Evolutionary conservation across 2,797 vertebrate genomes (phyloP), one percentile per base, ranked within the genome.

Genomic region (Megaceryle alcyon): DNA sequence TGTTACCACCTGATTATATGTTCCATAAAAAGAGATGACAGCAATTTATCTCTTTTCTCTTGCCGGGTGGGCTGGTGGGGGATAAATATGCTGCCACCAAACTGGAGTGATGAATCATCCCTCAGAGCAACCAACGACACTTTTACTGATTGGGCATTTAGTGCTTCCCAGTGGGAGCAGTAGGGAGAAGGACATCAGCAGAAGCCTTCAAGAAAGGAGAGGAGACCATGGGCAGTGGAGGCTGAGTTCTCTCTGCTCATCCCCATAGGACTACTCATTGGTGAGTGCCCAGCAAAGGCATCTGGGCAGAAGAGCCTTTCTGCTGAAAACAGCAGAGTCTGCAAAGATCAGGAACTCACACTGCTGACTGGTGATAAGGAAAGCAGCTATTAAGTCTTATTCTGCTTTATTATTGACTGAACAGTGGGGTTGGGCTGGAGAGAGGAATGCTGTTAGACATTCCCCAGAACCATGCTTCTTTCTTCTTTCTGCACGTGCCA

Each of bases 1-100:
- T 92, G 93, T 96, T 97, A 95, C 96, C 97, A 95, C 97, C 96
- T 75, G 96, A 97, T 97, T 97, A 97, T 93, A 87, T 66, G 96
- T 96, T 96, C 97, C 97, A 96, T 97, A 97, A 97, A 97, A 97
- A 97, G 97, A 95, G 90, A 97, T 86, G 94, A 96, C 96, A 96
- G 97, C 95, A 95, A 97, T 98, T 98, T 96, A 94, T 97, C 95
- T 97, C 86, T 95, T 81, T 81, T 82, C 96, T 88, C 91, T 90
- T 33, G 20, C 44, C 5, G 37, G 95, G 94, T 87, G 94, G 97
- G 96, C 94, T 65, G 11, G 41, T 43, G 71, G 77, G 87, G 94
- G 90, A 95, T 94, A 95, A 87, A 91, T 88, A 88, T 4, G 26
- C 93, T 89, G 83, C 96, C 94, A 94, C 91, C 93, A 96, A 96